Conservation (phyloP, 2,113 vertebrate species). For the Prionailurus viverrinus region DNA sequence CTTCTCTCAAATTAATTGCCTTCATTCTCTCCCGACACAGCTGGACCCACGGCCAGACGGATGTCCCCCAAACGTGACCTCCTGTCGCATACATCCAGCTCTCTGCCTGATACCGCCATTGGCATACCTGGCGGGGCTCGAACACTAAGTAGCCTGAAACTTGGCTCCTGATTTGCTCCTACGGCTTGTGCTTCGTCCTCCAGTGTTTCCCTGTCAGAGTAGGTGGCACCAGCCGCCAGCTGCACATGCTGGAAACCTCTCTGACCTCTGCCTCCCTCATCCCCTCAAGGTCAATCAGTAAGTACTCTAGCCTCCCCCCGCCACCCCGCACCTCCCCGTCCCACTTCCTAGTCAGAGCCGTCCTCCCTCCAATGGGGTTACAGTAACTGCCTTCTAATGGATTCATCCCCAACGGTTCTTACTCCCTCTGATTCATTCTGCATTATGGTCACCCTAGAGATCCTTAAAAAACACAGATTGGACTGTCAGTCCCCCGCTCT, state of each 20-base stretch:
- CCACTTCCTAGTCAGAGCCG: too few species aligned
- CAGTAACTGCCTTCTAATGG: rapidly evolving
- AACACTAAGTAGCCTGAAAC: not conserved
- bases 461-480: not conserved
- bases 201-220: not conserved
- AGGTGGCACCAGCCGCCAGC: not conserved
- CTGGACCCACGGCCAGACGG: not conserved
- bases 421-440: not conserved
- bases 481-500: too few species aligned
- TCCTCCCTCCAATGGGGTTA: too few species aligned
- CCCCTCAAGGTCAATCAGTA: not conserved
- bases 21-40: not conserved
- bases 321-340: rapidly evolving
- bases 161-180: not conserved
- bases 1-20: not conserved
- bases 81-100: rapidly evolving
- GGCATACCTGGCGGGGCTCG: not conserved
- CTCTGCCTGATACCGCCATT: rapidly evolving
- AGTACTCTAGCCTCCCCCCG: not conserved
- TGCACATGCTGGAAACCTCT: not conserved
- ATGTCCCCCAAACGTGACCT: not conserved
- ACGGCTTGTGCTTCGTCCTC: too few species aligned
- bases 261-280: not conserved
- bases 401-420: not conserved
- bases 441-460: not conserved